A percentile compares a stretch with the other conserved stretches of the same genome.
phyloP scores from a whole-genome alignment of 2,888 invertebrate genomes.

The Minunthozetes semirufus region DNA sequence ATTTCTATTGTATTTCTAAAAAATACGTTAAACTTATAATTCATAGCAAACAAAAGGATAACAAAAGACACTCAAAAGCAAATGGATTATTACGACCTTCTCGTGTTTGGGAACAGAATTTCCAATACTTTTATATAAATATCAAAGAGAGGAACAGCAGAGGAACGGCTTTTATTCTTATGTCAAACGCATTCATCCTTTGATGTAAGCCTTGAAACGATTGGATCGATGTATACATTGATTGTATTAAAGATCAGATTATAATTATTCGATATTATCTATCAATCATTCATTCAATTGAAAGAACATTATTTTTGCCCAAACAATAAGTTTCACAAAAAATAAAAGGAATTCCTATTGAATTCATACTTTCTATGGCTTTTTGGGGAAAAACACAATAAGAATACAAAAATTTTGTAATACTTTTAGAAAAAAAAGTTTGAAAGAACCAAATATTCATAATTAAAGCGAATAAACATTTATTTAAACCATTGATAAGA shows the following conservation, averaged over 20 bases:
- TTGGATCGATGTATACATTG: not conserved
- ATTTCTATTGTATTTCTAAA: constrained; percentile 1
- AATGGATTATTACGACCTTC: constrained; percentile 29
- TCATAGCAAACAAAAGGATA: constrained; percentile 17
- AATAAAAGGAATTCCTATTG: not conserved
- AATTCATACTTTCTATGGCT: not conserved
- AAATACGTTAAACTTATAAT: constrained; percentile 2
- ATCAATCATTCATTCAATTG: not conserved
- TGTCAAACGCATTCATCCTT: not conserved
- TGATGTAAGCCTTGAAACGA: not conserved
- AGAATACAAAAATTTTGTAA: not conserved
- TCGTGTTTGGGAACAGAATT: constrained; percentile 3
- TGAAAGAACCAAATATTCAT: not conserved
- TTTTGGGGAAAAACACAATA: not conserved
- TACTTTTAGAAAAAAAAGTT: not conserved
- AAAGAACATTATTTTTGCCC: not conserved
- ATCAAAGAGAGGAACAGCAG: not conserved
- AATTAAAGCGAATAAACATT: not conserved
- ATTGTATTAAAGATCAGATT: constrained; percentile 8
- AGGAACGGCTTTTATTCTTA: not conserved
- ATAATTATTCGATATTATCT: not conserved
- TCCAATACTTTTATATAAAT: not conserved
- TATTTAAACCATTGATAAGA: not conserved
- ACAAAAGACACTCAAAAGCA: constrained; percentile 20
- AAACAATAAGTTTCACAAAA: not conserved